phyloP scores from a whole-genome alignment of 2,113 vertebrate species.

The Malurus elegans region DNA sequence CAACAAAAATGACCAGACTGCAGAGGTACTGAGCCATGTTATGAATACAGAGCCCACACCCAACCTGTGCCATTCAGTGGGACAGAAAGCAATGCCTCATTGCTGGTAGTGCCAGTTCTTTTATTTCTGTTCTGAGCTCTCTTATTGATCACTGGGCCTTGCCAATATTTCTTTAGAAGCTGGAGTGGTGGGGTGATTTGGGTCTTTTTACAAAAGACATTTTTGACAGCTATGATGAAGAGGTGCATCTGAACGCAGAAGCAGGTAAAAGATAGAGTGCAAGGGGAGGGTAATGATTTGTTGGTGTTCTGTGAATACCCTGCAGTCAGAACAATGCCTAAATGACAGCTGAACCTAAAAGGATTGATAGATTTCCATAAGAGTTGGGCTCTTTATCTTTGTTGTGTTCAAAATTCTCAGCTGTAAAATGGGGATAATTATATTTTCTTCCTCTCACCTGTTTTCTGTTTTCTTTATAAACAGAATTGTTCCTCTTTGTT shows the following conservation, averaged over 20 bases:
- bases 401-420: not conserved
- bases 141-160: not conserved
- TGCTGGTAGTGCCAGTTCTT: not conserved
- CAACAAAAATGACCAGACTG: not conserved
- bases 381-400: not conserved
- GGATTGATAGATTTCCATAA: not conserved
- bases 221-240: not conserved
- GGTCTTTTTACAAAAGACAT: not conserved
- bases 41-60: not conserved
- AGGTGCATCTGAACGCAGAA: not conserved
- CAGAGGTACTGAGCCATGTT: not conserved
- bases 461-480: constrained; percentile 18
- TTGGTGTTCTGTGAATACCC: not conserved
- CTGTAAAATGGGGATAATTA: not conserved
- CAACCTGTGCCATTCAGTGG: not conserved
- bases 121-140: not conserved
- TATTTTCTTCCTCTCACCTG: not conserved
- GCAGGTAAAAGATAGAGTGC: not conserved
- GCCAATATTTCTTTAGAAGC: not conserved
- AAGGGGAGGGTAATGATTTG: not conserved
- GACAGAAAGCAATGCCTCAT: not conserved
- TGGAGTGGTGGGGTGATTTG: not conserved
- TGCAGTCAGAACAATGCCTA: not conserved
- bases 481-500: not conserved
- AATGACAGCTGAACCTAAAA: not conserved